phyloP scores from a whole-genome alignment of 2,888 invertebrate species.

The Amorpha juglandis region DNA sequence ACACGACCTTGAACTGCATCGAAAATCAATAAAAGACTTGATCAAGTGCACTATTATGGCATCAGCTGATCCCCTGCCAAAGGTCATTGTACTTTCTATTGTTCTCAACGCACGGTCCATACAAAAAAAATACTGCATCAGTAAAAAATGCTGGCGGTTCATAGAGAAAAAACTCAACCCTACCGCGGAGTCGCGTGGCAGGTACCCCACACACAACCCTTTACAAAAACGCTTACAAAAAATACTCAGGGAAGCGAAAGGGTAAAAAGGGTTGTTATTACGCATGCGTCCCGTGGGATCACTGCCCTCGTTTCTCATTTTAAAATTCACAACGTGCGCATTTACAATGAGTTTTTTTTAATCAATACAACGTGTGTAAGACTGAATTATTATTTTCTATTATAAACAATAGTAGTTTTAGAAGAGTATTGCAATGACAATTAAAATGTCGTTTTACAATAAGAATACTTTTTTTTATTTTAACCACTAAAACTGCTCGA shows the following conservation, averaged over 20 bases:
- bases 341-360: conserved; percentile 25
- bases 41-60: conserved; percentile 78
- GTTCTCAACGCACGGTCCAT: conserved; percentile 56
- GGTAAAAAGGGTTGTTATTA: conserved; percentile 82
- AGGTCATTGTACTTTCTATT: conserved; percentile 80
- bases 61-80: conserved; percentile 78
- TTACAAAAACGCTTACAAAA: conserved; percentile 82
- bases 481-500: no score
- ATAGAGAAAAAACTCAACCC: conserved; percentile 80
- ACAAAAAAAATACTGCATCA: conserved; percentile 68
- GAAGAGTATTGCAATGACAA: no score
- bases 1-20: conserved; percentile 69
- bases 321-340: conserved; percentile 54
- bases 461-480: no score
- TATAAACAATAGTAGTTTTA: no score
- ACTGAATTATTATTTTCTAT: neutral
- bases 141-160: conserved; percentile 61
- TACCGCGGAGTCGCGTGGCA: conserved; percentile 76
- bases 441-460: no score
- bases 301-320: conserved; percentile 78
- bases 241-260: conserved; percentile 78
- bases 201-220: conserved; percentile 82
- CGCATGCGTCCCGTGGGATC: conserved; percentile 79
- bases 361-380: conserved; percentile 12
- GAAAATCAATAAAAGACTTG: conserved; percentile 72